Evolutionary conservation across 2,888 invertebrate genomes (phyloP), one percentile per base, ranked within the genome.

Genomic region (Adineta ricciae): DNA sequence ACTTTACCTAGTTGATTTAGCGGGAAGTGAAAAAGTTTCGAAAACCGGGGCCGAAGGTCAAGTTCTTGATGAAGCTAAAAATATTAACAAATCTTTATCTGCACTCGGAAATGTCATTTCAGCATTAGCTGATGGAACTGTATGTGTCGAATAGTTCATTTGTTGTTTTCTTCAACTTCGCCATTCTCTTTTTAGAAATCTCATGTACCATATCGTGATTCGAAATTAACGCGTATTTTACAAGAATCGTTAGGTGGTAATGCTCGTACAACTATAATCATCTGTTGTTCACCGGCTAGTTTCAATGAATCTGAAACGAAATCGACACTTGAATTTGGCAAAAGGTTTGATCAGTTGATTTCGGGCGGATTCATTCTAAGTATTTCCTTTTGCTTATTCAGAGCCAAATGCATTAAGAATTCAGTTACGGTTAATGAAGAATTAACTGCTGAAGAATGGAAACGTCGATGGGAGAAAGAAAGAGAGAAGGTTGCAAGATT

Each of bases 201-300:
- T 86, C 98, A 99, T 92, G 97, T 99, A 91, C 99, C 99, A 50
- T 99, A 99, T 93, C 94, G 97, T 93, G 98, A 99, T 92, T 97
- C 97, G 38, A 99, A 99, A 92, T 91, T 99, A 88, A 99, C 99
- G 7, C 94, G 99, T 92, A 99, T 99, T 90, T 92, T 99, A 87
- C 99, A 99, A 93, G 99, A 99, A 92, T 97, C 97, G 84, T 93
- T 99, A 87, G 99, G 99, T 90, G 99, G 99, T 90, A 99, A 99
- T 90, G 98, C 99, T 52, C 93, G 97, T 88, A 98, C 98, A 84
- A 97, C 98, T 50, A 98, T 98, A 90, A 96, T 99, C 87, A 99
- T 98, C 89, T 99, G 98, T 91, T 97, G 97, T 91, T 99, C 98
- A 0, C 99, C 99, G 32, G 99, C 99, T 73, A 96, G 97, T 86